Evolutionary conservation across 1,140 invertebrate genomes (phyloP).

Genomic region (Drosophila lini): DNA sequence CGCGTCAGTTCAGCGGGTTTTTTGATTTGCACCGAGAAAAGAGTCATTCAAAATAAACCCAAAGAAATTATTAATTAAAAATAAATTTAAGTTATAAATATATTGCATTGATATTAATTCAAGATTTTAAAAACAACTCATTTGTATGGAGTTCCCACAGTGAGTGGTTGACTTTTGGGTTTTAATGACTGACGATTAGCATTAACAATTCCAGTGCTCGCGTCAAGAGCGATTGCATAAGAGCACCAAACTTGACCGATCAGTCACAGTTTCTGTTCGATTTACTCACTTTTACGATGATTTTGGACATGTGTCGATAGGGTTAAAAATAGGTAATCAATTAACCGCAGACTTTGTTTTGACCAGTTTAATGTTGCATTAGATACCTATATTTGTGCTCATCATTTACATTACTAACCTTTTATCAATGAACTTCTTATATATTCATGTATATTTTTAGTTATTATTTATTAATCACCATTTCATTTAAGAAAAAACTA

Average conservation of each 20-base stretch:
- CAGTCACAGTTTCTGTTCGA: not conserved
- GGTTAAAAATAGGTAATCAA: slow-evolving; percentile 4
- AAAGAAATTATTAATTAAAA: too few species aligned
- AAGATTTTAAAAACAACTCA: too few species aligned
- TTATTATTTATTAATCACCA: too few species aligned
- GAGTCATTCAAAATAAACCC: not conserved
- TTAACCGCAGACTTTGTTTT: slow-evolving; percentile 1
- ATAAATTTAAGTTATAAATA: too few species aligned
- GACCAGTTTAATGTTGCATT: not conserved
- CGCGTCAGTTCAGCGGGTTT: slow-evolving; percentile 12
- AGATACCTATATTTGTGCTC: too few species aligned
- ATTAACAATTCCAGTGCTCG: slow-evolving; percentile 3
- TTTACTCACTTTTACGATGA: not conserved
- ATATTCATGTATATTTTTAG: not conserved
- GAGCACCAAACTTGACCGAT: not conserved
- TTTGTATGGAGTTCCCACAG: not conserved
- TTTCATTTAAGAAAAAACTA: not conserved
- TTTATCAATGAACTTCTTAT: not conserved
- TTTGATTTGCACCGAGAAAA: not conserved
- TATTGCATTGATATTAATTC: too few species aligned
- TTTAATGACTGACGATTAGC: slow-evolving; percentile 11
- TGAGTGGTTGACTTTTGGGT: slow-evolving; percentile 2
- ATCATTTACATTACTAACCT: too few species aligned
- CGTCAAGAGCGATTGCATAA: slow-evolving; percentile 27
- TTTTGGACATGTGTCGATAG: not conserved